Evolutionary conservation across 2,888 invertebrate genomes (phyloP).

Genomic region (Crossocerus cetratus): DNA sequence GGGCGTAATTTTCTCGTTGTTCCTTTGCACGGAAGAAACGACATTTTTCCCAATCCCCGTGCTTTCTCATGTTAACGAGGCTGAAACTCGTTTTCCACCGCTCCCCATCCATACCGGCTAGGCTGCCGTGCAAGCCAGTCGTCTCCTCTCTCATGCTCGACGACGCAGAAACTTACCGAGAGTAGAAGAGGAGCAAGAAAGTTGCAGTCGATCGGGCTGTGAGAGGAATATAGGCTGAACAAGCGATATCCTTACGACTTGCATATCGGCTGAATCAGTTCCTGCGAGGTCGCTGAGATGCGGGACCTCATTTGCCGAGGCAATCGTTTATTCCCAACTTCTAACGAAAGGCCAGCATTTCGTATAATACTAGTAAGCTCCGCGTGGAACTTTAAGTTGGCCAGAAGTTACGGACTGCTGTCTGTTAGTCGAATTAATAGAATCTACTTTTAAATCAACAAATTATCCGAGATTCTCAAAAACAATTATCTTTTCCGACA

Average conservation of each 20-base stretch:
- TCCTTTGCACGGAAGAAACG: conserved; percentile 43
- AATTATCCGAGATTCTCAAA: no score
- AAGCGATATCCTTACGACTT: conserved; percentile 3
- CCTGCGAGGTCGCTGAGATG: no score
- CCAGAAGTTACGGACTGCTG: no score
- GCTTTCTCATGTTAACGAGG: conserved; percentile 51
- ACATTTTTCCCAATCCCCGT: conserved; percentile 47
- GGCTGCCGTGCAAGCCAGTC: neutral
- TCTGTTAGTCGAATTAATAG: no score
- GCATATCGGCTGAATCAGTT: neutral
- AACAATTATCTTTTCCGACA: no score
- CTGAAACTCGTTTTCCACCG: conserved; percentile 38
- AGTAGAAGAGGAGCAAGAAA: conserved; percentile 17
- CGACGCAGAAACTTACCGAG: conserved; percentile 23
- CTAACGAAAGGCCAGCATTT: no score
- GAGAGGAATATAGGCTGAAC: conserved; percentile 6
- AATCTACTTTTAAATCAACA: no score
- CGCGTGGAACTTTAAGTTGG: no score
- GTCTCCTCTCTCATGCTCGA: conserved; percentile 3
- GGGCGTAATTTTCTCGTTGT: conserved; percentile 49
- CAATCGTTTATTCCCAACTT: no score
- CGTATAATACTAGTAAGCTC: no score
- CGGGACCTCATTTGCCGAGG: no score
- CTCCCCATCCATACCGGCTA: conserved; percentile 11
- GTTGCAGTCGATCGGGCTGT: neutral